phyloP scores from a whole-genome alignment of 2,113 vertebrate species.

The Apeltes quadracus region DNA sequence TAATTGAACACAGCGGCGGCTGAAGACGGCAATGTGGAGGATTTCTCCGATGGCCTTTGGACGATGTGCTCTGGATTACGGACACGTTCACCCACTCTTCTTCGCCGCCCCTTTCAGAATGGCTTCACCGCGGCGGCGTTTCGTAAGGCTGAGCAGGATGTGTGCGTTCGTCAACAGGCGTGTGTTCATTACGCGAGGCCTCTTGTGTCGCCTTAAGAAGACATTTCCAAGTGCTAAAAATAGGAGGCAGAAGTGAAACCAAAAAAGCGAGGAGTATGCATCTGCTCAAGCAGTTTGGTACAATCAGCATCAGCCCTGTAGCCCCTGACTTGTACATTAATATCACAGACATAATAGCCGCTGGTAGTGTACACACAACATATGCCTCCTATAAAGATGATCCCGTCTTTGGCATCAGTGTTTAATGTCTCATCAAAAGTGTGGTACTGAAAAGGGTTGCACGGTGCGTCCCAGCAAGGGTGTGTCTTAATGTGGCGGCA shows the following conservation, averaged over 20 bases:
- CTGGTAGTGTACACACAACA: not conserved
- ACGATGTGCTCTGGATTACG: conserved; percentile 41
- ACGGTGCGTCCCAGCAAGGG: too few relatives aligned
- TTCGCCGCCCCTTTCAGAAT: not conserved
- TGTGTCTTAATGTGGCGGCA: conserved; percentile 1
- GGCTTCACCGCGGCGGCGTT: not conserved
- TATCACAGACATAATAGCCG: not conserved
- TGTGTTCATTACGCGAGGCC: not conserved
- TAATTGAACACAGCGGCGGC: conserved; percentile 55
- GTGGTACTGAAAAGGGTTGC: not conserved
- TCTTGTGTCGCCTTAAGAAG: conserved; percentile 1
- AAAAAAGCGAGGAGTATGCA: not conserved
- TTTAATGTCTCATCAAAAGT: not conserved
- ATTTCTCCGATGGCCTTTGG: conserved; percentile 46
- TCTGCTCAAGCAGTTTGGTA: not conserved
- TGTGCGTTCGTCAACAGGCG: conserved; percentile 8
- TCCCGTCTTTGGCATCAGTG: conserved; percentile 4
- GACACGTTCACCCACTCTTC: conserved; percentile 18
- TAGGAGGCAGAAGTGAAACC: not conserved
- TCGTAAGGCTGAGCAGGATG: not conserved
- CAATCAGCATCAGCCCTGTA: not conserved
- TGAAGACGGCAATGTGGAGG: conserved; percentile 38
- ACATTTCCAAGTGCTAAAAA: conserved; percentile 5
- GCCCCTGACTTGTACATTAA: not conserved
- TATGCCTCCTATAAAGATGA: not conserved